These are phyloP conservation scores for Podiceps cristatus DNA, from an alignment of 2,113 vertebrate species.

Conservation along the genomic window DNA sequence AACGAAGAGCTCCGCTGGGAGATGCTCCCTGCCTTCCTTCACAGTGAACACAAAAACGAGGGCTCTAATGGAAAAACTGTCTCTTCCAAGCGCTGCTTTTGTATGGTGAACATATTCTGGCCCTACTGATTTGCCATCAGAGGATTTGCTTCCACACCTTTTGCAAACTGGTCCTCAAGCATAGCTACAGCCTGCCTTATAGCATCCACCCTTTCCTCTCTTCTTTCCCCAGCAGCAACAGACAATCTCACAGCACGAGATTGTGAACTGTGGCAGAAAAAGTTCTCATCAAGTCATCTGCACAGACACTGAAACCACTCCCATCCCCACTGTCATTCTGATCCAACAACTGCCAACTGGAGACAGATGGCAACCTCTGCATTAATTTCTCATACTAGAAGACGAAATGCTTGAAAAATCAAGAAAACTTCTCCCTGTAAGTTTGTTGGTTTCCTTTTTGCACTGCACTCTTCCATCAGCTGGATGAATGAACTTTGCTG, in stretches of 20 bases:
- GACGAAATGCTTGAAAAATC: not conserved
- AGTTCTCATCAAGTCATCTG: not conserved
- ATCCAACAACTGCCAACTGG: not conserved
- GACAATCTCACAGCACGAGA: not conserved
- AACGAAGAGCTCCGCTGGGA: not conserved
- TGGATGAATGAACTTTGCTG: not conserved
- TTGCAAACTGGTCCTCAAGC: not conserved
- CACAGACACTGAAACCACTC: not conserved
- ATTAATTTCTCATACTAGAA: not conserved
- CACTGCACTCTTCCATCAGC: not conserved
- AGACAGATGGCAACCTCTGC: not conserved
- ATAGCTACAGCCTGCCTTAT: not conserved
- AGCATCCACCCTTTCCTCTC: not conserved
- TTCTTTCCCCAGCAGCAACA: not conserved
- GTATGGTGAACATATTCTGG: not conserved
- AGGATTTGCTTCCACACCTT: not conserved
- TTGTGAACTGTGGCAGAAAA: not conserved
- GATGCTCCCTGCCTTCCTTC: not conserved
- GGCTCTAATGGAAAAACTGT: not conserved
- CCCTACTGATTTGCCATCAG: not conserved
- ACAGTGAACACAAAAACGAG: not conserved
- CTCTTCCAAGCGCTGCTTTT: not conserved
- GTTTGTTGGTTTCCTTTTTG: not conserved
- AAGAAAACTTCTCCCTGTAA: not conserved
- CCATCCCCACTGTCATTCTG: not conserved